These are phyloP conservation scores for Eptatretus burgeri DNA, from an alignment of 2,113 vertebrate genomes.

Conservation along the genomic window DNA sequence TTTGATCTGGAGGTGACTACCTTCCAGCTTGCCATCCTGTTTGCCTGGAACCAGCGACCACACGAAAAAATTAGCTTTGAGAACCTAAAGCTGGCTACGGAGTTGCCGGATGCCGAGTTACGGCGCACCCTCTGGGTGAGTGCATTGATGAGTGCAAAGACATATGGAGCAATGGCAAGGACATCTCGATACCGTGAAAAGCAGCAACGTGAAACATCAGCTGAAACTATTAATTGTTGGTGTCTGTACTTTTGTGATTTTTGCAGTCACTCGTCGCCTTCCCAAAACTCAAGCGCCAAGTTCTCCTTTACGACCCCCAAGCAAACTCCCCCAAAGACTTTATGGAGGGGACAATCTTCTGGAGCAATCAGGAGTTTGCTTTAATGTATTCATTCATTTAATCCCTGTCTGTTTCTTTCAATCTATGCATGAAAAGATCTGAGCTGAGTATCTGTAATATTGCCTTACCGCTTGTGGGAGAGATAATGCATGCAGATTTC, in stretches of 20 bases:
- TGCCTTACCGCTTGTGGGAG: too few relatives aligned
- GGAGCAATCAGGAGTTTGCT: conserved; percentile 94
- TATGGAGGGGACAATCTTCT: conserved; percentile 87
- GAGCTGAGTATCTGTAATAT: too few relatives aligned
- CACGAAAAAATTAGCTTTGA: conserved; percentile 95
- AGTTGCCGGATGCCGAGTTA: conserved; percentile 86
- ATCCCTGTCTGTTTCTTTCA: neutral
- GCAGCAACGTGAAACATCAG: too few relatives aligned
- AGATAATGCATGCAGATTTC: too few relatives aligned
- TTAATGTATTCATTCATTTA: conserved; percentile 44
- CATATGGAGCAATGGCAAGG: too few relatives aligned
- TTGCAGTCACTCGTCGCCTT: conserved; percentile 85
- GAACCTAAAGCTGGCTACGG: conserved; percentile 83
- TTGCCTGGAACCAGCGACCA: conserved; percentile 97
- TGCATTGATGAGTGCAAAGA: conserved; percentile 8
- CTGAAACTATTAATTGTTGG: too few relatives aligned
- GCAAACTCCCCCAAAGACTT: conserved; percentile 98
- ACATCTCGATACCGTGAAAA: too few relatives aligned
- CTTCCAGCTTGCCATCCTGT: conserved; percentile 82
- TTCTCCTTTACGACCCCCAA: conserved; percentile 70
- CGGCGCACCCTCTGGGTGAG: conserved; percentile 89
- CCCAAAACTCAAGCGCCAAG: conserved; percentile 92
- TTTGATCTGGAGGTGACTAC: conserved; percentile 96
- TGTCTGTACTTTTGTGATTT: conserved; percentile 10
- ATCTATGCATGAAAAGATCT: too few relatives aligned